phyloP scores from a whole-genome alignment of 1,140 invertebrate species.

The Orius laevigatus region DNA sequence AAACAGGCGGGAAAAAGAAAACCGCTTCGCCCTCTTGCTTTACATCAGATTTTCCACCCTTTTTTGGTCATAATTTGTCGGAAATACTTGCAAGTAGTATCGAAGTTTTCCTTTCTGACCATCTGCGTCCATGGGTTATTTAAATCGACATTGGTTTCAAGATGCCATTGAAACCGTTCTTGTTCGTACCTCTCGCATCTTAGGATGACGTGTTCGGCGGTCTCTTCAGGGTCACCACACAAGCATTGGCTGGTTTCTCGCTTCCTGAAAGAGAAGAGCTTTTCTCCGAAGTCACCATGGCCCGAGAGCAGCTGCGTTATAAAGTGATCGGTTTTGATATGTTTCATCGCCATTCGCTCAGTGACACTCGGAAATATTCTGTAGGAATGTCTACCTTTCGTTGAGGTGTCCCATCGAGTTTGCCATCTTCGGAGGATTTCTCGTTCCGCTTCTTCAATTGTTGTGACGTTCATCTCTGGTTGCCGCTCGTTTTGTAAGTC shows the following conservation, averaged over 20 bases:
- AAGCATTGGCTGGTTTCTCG: background rate
- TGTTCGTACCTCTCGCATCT: background rate
- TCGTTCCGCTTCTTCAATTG: slow-evolving; percentile 3
- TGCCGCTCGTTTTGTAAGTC: background rate
- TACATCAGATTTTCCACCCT: too few species aligned
- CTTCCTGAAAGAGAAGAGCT: background rate
- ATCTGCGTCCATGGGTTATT: too few species aligned
- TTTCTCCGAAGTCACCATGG: slow-evolving; percentile 1
- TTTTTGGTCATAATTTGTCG: too few species aligned
- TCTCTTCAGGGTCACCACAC: background rate
- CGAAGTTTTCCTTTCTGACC: too few species aligned
- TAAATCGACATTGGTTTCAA: too few species aligned
- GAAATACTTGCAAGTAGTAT: too few species aligned
- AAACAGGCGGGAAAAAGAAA: too few species aligned
- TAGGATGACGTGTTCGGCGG: background rate
- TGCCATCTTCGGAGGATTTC: background rate
- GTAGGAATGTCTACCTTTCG: background rate
- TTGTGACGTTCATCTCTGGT: background rate
- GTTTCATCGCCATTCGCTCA: too few species aligned
- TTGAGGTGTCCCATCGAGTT: background rate
- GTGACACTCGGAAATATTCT: background rate
- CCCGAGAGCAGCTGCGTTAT: background rate
- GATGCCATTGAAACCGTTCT: too few species aligned
- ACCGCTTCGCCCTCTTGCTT: too few species aligned
- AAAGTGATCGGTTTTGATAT: background rate